Base-by-base conservation (phyloP, 2,888 invertebrate species). In the Marasmarcha lunaedactyla region DNA sequence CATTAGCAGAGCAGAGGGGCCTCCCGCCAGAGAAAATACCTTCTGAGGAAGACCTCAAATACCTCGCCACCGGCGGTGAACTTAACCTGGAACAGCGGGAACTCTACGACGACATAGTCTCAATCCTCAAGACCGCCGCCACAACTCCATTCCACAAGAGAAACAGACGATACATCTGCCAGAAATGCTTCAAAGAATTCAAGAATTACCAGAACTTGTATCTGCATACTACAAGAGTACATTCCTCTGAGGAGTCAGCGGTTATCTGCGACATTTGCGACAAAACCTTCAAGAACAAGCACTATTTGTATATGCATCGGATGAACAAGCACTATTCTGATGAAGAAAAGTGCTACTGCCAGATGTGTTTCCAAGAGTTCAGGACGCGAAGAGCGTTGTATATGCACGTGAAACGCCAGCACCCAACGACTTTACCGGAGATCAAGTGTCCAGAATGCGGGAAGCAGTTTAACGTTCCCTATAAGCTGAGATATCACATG, bases 271-370 rank as follows among this genome's bases (percentile, higher is more conserved):
- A 78, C 27, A 64, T 72, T 0, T 83, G 83, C 14, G 78, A 79
- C 42, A 81, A 79, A 38, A 69, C 73, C 0, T 83, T 81, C 43
- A 83, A 83, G 37, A 81, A 83, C 30, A 83, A 83, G 43, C 81
- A 83, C 44, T 83, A 83, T 40, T 25, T 83, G 1, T 83, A 83
- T 51, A 83, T 83, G 81, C 81, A 83, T 43, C 45, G 78, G 1
- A 83, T 81, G 81, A 83, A 83, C 27, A 79, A 79, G 6, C 81
- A 83, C 41, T 81, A 81, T n/a, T 79, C 81, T 0, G 79, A 81
- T 11, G 48, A 63, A 0, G 78, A 79, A 47, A 77, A 78, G 25
- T 74, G 78, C 35, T 76, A 63, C 44, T 83, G 81, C 33, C 77
- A 83, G 36, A 74, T 72, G 41, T 83, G 81, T 27, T 52, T 79